Evolutionary conservation across 2,113 vertebrate genomes (phyloP).

Genomic region (Dromiciops gliroides): DNA sequence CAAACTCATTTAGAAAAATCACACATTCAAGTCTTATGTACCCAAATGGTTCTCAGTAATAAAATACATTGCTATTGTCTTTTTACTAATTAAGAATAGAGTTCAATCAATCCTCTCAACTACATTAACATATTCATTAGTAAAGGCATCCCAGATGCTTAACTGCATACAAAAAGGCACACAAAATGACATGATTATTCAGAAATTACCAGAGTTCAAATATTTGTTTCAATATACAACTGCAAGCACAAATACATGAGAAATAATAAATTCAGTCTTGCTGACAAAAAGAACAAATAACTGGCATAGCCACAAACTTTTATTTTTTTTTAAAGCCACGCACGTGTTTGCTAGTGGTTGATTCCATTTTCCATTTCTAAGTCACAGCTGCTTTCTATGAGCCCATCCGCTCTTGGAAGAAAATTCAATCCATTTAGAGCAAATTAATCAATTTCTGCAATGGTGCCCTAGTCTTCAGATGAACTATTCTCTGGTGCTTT

Average conservation of each 20-base stretch:
- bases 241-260: neutral
- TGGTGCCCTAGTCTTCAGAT: neutral
- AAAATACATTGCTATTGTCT: neutral
- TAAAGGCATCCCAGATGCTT: slow-evolving; percentile 32
- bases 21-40: neutral
- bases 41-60: neutral
- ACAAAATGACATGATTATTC: slow-evolving; percentile 22
- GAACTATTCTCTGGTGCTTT: neutral
- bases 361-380: slow-evolving; percentile 30
- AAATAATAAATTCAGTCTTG: neutral
- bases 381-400: neutral
- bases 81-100: slow-evolving; percentile 39
- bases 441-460: neutral
- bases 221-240: neutral
- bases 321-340: neutral
- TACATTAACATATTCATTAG: slow-evolving; percentile 55
- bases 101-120: slow-evolving; percentile 57
- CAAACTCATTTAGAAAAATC: slow-evolving; percentile 47
- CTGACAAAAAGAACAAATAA: neutral
- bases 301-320: neutral
- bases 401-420: neutral
- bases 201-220: neutral
- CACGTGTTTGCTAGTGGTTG: neutral
- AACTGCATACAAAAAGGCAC: slow-evolving; percentile 14
- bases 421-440: neutral